Conservation (phyloP, 2,113 vertebrate genomes). For the Emydocephalus ijimae region DNA sequence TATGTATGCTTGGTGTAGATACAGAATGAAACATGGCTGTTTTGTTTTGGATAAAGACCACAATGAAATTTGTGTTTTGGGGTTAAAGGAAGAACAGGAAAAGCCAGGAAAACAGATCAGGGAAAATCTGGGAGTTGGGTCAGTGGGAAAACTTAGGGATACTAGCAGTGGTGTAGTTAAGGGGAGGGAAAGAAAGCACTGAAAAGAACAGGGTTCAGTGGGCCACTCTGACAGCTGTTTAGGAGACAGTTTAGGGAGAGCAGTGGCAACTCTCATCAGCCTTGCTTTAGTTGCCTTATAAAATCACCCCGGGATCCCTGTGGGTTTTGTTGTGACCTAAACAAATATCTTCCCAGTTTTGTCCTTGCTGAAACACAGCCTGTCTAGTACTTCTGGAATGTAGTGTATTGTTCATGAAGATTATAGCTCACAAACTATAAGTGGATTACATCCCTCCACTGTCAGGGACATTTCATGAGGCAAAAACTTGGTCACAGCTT, state of each 20-base stretch:
- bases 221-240: background rate
- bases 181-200: background rate
- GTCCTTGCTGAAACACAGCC: background rate
- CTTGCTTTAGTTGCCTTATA: background rate
- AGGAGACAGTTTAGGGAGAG: background rate
- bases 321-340: background rate
- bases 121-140: background rate
- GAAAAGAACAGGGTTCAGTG: background rate
- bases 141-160: background rate
- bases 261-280: background rate
- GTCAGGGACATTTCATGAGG: background rate
- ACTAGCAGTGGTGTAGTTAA: background rate
- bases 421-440: background rate
- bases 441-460: background rate
- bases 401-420: background rate
- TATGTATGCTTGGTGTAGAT: background rate
- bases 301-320: background rate
- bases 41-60: background rate
- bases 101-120: background rate
- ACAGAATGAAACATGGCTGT: background rate
- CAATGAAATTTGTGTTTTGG: background rate
- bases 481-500: background rate
- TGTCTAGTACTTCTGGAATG: background rate
- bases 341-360: background rate
- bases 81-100: background rate